A percentile compares a stretch with the other conserved stretches of the same genome.
Conservation (phyloP, 2,888 invertebrate genomes). For the Mechanitis messenoides region DNA sequence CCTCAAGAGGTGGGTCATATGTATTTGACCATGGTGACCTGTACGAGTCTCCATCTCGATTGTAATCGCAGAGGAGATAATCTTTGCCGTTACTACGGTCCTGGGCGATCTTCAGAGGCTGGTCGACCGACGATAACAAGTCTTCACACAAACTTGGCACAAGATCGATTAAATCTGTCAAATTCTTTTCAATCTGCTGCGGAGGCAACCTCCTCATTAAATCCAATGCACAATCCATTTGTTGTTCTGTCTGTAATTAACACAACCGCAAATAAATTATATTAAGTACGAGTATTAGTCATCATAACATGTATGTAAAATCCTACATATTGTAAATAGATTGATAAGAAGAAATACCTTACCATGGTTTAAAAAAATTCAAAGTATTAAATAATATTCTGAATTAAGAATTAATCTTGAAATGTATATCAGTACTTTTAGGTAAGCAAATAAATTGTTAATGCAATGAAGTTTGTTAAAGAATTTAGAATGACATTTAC, state of each 20-base stretch:
- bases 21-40: slow-evolving; percentile 99
- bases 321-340: background rate
- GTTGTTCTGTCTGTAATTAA: slow-evolving; percentile 88
- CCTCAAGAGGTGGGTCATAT: slow-evolving; percentile 98
- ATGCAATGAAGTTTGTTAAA: slow-evolving; percentile 14
- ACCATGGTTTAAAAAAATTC: slow-evolving; percentile 33
- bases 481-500: slow-evolving; percentile 5
- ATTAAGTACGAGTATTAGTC: slow-evolving; percentile 61
- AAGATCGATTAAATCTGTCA: slow-evolving; percentile 97
- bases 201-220: slow-evolving; percentile 99
- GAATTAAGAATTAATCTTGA: slow-evolving; percentile 13
- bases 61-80: slow-evolving; percentile 98
- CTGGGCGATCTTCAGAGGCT: slow-evolving; percentile 97
- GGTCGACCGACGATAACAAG: slow-evolving; percentile 96
- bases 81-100: slow-evolving; percentile 97
- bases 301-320: slow-evolving; percentile 57
- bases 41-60: slow-evolving; percentile 99
- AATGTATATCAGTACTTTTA: slow-evolving; percentile 18
- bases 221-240: slow-evolving; percentile 99
- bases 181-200: slow-evolving; percentile 98
- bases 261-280: slow-evolving; percentile 34
- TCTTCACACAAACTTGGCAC: slow-evolving; percentile 98
- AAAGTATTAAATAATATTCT: slow-evolving; percentile 15
- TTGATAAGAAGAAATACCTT: slow-evolving; percentile 19
- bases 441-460: slow-evolving; percentile 19